phyloP scores from a whole-genome alignment of 53 echinoderm and acorn worm genomes.

The Henricia sp. region DNA sequence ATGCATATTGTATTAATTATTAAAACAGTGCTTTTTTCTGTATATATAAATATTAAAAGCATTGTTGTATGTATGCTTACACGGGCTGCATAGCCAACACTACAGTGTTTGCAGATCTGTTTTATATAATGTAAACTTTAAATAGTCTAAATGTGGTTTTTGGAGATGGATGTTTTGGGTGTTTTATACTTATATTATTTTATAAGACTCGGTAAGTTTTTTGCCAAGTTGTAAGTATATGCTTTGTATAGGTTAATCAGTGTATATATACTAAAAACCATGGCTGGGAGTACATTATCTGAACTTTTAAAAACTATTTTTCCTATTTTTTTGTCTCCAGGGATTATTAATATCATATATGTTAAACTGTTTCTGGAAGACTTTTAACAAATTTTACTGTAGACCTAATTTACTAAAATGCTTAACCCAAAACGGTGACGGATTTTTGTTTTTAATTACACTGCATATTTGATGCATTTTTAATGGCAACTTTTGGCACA shows the following conservation, averaged over 20 bases:
- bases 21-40: slow-evolving; percentile 4
- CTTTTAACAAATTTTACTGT: not conserved
- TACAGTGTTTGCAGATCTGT: slow-evolving; percentile 5
- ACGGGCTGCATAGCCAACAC: not conserved
- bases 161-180: slow-evolving; percentile 15
- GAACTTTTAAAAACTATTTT: not conserved
- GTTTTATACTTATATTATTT: slow-evolving; percentile 56
- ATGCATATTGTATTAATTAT: slow-evolving; percentile 43
- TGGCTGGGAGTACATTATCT: slow-evolving; percentile 35
- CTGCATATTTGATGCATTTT: too few relatives aligned
- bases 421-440: too few relatives aligned
- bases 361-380: not conserved
- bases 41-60: slow-evolving; percentile 47
- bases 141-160: slow-evolving; percentile 31
- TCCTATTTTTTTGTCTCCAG: slow-evolving; percentile 2
- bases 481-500: too few relatives aligned
- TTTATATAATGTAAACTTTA: slow-evolving; percentile 52
- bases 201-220: slow-evolving; percentile 59
- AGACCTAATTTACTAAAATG: too few relatives aligned
- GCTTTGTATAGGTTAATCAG: slow-evolving; percentile 49
- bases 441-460: too few relatives aligned
- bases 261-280: slow-evolving; percentile 54
- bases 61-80: slow-evolving; percentile 17
- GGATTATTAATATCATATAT: not conserved
- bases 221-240: slow-evolving; percentile 60